A percentile compares a stretch with the other conserved stretches of the same genome.
Evolutionary conservation across 2,888 invertebrate species (phyloP).

Genomic region (Invenusta paracnida): DNA sequence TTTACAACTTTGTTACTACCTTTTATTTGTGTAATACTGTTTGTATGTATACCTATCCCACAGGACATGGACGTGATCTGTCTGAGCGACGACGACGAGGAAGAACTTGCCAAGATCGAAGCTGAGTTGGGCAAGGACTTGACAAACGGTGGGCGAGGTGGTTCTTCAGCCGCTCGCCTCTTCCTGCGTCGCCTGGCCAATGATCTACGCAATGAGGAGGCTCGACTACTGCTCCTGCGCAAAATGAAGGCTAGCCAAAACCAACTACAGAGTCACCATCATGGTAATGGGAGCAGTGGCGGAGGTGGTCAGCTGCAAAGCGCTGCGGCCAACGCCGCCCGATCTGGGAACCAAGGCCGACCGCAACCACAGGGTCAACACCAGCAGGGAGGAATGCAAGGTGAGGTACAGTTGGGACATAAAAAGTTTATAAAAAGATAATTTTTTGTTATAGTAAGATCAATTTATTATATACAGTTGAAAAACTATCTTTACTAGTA

Average conservation of each 20-base stretch:
- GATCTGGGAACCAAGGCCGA: too few species aligned
- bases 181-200: neutral
- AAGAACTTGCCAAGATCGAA: neutral
- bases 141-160: neutral
- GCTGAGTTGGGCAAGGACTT: neutral
- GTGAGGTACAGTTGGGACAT: too few species aligned
- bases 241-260: neutral
- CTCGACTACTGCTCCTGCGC: neutral
- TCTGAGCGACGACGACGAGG: conserved; percentile 32
- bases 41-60: neutral
- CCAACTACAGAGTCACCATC: too few species aligned
- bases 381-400: too few species aligned
- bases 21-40: neutral
- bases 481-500: too few species aligned
- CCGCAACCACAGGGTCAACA: too few species aligned
- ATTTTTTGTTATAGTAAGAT: too few species aligned
- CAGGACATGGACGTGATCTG: conserved; percentile 18
- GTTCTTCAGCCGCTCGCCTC: neutral
- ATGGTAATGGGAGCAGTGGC: too few species aligned
- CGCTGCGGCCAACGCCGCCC: too few species aligned
- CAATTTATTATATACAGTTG: too few species aligned
- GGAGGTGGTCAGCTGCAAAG: too few species aligned
- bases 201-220: neutral
- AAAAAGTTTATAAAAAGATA: too few species aligned
- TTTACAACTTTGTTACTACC: neutral